Conservation (phyloP, 2,888 invertebrate species). For the Eristalinus aeneus region DNA sequence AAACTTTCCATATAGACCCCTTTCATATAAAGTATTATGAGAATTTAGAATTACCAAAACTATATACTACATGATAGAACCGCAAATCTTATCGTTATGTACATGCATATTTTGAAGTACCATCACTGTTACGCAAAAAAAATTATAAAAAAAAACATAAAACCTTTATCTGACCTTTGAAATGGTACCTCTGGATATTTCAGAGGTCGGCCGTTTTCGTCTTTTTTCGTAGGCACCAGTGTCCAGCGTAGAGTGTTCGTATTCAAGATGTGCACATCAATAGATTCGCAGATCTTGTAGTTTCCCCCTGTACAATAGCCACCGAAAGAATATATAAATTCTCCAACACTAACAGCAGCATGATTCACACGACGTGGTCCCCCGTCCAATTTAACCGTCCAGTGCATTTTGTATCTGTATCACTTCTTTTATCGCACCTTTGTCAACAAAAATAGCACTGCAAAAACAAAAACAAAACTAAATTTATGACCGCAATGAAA, state of each 20-base stretch:
- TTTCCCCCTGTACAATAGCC: slow-evolving; percentile 92
- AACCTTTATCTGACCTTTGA: slow-evolving; percentile 81
- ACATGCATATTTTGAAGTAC: neutral
- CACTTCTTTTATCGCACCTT: neutral
- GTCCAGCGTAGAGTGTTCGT: slow-evolving; percentile 85
- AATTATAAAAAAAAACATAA: too few species aligned
- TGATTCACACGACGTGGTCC: slow-evolving; percentile 96
- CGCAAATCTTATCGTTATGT: neutral
- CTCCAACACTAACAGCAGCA: slow-evolving; percentile 91
- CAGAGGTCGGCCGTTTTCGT: slow-evolving; percentile 79
- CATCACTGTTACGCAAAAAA: neutral
- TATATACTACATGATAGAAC: neutral
- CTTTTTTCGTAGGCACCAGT: slow-evolving; percentile 82
- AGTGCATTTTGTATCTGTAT: slow-evolving; percentile 84
- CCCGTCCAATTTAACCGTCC: slow-evolving; percentile 93
- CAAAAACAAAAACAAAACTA: neutral
- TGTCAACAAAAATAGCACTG: neutral
- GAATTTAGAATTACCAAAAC: neutral
- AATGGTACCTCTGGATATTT: slow-evolving; percentile 85
- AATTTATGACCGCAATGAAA: too few species aligned
- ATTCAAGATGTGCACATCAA: slow-evolving; percentile 93
- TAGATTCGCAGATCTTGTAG: slow-evolving; percentile 87
- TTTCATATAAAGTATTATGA: neutral
- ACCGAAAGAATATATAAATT: slow-evolving; percentile 93
- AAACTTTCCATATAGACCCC: neutral